phyloP scores from a whole-genome alignment of 2,888 invertebrate species.

The Baccha elongata region DNA sequence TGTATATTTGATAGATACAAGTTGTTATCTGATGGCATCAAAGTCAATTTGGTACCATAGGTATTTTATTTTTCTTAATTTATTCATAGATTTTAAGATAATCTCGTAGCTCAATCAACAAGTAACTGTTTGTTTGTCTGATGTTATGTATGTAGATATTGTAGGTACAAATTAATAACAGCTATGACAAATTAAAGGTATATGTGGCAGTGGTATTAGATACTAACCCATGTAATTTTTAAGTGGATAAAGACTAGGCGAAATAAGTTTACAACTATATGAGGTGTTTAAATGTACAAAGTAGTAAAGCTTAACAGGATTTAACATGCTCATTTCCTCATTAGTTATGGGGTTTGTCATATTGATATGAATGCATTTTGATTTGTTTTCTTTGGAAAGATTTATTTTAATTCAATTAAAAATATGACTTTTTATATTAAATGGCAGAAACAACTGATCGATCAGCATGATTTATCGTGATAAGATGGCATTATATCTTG shows the following conservation, averaged over 20 bases:
- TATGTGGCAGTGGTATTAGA: not conserved
- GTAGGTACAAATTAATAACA: not conserved
- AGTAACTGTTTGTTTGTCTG: not conserved
- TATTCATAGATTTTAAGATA: slow-evolving; percentile 26
- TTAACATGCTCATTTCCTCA: not conserved
- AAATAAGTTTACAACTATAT: slow-evolving; percentile 5
- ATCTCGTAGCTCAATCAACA: not conserved
- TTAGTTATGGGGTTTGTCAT: not conserved
- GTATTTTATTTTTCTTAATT: not conserved
- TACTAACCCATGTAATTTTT: not conserved
- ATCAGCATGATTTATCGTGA: no score
- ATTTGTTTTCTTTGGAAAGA: not conserved
- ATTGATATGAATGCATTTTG: not conserved
- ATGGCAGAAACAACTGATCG: no score
- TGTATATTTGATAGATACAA: not conserved
- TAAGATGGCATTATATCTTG: no score
- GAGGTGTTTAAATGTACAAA: no score
- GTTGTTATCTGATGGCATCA: not conserved
- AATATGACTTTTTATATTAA: no score
- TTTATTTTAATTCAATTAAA: no score
- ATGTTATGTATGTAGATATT: no score
- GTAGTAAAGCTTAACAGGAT: not conserved
- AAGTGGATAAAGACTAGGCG: not conserved
- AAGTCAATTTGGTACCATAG: slow-evolving; percentile 2
- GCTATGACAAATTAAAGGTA: slow-evolving; percentile 26